Evolutionary conservation across 2,113 vertebrate genomes (phyloP).

Genomic region (Zapornia atra): DNA sequence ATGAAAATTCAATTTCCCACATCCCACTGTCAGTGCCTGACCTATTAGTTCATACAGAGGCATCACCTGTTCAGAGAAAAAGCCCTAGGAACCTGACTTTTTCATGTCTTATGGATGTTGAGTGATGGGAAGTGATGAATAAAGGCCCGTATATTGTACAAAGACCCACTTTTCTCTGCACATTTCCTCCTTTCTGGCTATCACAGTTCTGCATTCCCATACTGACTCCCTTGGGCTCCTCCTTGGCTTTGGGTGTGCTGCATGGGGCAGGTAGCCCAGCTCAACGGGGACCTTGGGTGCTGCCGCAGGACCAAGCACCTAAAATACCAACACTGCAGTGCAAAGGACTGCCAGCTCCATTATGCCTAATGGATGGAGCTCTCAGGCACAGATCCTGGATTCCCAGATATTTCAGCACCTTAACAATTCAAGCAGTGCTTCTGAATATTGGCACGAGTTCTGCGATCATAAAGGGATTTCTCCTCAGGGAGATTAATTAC

Average conservation of each 20-base stretch:
- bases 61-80: neutral
- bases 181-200: neutral
- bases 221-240: neutral
- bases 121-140: neutral
- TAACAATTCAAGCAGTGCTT: neutral
- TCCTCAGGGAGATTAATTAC: neutral
- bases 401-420: neutral
- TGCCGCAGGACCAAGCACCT: neutral
- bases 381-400: neutral
- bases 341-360: neutral
- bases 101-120: neutral
- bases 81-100: neutral
- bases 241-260: neutral
- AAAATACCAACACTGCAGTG: neutral
- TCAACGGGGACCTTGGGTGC: neutral
- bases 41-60: neutral
- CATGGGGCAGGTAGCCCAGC: rapidly evolving
- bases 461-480: neutral
- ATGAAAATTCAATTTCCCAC: neutral
- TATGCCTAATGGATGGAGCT: neutral
- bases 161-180: neutral
- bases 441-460: neutral
- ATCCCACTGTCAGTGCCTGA: neutral
- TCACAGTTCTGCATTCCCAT: neutral
- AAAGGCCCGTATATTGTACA: neutral